Base-by-base conservation (phyloP, 2,888 invertebrate species). In the Agrotis exclamationis region DNA sequence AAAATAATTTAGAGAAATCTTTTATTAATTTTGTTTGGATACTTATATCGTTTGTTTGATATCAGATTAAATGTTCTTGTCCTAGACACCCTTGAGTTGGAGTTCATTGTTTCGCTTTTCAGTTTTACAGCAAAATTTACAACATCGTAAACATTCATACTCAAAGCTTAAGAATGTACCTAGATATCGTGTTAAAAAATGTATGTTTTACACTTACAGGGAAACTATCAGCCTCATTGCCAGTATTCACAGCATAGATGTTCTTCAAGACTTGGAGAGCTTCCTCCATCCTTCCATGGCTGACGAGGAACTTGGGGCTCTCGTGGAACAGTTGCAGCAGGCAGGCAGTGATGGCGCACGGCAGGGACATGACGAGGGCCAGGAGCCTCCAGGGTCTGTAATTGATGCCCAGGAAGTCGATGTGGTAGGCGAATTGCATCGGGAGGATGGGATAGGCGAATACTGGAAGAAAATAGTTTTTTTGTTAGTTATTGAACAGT, bases 351-450 rank as follows among this genome's bases (percentile, higher is more conserved):
- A 97, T 82, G 0, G 97, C 89, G 77, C 97, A 97, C 0, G 98
- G 97, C 0, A 97, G 63, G 0, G 97, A 96, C 89, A 98, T 97
- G 0, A 97, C 90, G 1, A 98, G 92, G 0, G 98, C 93, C 69
- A 98, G 97, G 5, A 98, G 89, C n/a, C 98, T 96, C 98, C 98
- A 98, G 0, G 98, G 97, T 20, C 97, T 96, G 88, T 97, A 97
- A 13, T 90, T 89, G 85, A 98, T 93, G 65, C 95, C 96, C 44
- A 97, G 88, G 72, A 96, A 89, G 20, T 89, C 90, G 63, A 96
- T 93, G 33, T 90, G 88, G 70, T 96, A 88, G 0, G 96, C 90
- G 80, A 97, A 93, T 4, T 94, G 83, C 58, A 97, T 74, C 0
- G 98, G 98, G 11, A 98, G 96, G 16, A 98, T 96, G 0, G 97